phyloP scores from a whole-genome alignment of 2,797 vertebrate genomes.

The Philypnodon macrostomus region DNA sequence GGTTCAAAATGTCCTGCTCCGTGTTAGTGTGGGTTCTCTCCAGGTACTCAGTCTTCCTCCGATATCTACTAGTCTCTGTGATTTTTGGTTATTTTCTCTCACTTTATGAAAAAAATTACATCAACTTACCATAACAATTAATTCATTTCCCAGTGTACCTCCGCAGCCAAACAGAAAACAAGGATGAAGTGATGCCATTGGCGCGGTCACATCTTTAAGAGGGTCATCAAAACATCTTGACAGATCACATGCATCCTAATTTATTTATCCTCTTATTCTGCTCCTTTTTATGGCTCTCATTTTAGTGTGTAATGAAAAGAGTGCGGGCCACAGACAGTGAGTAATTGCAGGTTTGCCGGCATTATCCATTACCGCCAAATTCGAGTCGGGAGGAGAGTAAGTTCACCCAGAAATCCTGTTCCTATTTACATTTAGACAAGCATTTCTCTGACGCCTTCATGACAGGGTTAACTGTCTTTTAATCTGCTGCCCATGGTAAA shows the following conservation, averaged over 20 bases:
- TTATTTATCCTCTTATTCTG: constrained; percentile 8
- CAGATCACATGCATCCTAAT: constrained; percentile 34
- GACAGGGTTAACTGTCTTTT: constrained; percentile 69
- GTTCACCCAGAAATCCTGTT: constrained; percentile 54
- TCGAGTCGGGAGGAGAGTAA: constrained; percentile 42
- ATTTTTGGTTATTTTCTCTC: neutral
- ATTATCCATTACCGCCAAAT: constrained; percentile 77
- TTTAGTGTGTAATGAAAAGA: constrained; percentile 71
- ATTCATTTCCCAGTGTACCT: neutral
- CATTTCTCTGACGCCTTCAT: constrained; percentile 43
- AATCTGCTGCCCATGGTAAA: constrained; percentile 46
- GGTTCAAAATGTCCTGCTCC: no score
- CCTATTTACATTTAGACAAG: constrained; percentile 81
- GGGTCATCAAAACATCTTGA: constrained; percentile 45
- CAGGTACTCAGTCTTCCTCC: no score
- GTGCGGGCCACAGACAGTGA: constrained; percentile 67
- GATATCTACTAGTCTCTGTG: no score
- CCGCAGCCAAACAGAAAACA: neutral
- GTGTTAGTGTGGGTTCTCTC: no score
- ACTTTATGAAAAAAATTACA: neutral
- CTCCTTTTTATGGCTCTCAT: constrained; percentile 33
- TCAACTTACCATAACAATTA: neutral
- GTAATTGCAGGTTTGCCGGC: constrained; percentile 70
- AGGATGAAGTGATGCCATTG: constrained; percentile 6
- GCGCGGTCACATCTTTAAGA: constrained; percentile 23